Conservation (phyloP, 2,113 vertebrate species). For the Neoarius graeffei region DNA sequence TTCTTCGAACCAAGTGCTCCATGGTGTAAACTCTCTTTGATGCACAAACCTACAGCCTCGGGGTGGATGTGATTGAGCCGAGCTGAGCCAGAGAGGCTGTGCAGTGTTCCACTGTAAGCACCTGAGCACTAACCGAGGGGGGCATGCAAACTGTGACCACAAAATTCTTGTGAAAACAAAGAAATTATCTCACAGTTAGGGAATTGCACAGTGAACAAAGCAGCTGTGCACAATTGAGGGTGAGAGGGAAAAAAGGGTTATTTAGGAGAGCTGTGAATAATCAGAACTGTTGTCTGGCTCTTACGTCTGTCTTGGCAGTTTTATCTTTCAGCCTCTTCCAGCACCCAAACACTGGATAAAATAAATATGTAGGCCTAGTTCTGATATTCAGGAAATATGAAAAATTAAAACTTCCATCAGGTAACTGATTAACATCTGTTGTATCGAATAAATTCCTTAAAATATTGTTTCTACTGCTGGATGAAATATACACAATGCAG, state of each 20-base stretch:
- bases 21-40: slow-evolving; percentile 63
- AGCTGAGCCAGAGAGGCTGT: slow-evolving; percentile 36
- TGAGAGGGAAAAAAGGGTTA: background rate
- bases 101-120: slow-evolving; percentile 49
- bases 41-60: slow-evolving; percentile 59
- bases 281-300: slow-evolving; percentile 20
- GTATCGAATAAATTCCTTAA: background rate
- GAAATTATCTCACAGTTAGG: slow-evolving; percentile 29
- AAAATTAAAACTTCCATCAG: background rate
- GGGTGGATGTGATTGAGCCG: slow-evolving; percentile 55
- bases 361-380: background rate
- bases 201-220: slow-evolving; percentile 33
- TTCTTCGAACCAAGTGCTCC: slow-evolving; percentile 44
- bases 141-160: slow-evolving; percentile 57
- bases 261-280: slow-evolving; percentile 17
- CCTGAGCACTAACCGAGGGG: slow-evolving; percentile 58
- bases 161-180: slow-evolving; percentile 52
- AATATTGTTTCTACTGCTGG: background rate
- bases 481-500: slow-evolving; percentile 47
- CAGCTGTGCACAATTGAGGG: slow-evolving; percentile 21
- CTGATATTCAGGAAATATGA: background rate
- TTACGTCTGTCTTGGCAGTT: background rate
- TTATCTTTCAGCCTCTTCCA: slow-evolving; percentile 7
- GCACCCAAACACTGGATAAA: background rate
- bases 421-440: background rate